phyloP scores from a whole-genome alignment of 1,140 invertebrate genomes.

The Drosophila biarmipes region DNA sequence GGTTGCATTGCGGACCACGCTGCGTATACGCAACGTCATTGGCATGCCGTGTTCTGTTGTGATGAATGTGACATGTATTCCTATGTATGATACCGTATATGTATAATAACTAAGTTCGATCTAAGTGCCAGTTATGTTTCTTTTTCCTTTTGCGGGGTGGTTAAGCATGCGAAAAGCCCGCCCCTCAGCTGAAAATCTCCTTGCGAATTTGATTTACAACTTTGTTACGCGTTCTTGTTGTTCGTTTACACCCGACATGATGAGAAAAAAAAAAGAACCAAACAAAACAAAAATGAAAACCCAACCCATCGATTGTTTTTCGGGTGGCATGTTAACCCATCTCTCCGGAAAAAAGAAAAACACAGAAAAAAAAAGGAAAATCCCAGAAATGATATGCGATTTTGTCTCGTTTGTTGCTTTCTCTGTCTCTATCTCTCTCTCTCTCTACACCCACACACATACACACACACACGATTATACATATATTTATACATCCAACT shows the following conservation, averaged over 20 bases:
- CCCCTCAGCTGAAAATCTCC: constrained; percentile 4
- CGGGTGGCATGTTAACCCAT: constrained; percentile 47
- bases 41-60: constrained; percentile 31
- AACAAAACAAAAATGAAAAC: constrained; percentile 4
- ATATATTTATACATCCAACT: constrained; percentile 16
- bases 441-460: constrained; percentile 18
- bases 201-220: constrained; percentile 34
- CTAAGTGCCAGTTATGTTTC: constrained; percentile 36
- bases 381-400: constrained; percentile 47
- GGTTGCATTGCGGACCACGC: constrained; percentile 27
- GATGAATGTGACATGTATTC: constrained; percentile 24
- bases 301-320: constrained; percentile 27
- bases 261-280: background rate
- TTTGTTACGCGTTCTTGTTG: constrained; percentile 29
- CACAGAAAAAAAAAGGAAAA: constrained; percentile 9
- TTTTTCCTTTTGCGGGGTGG: constrained; percentile 11
- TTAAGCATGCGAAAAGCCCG: constrained; percentile 35
- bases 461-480: constrained; percentile 12
- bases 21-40: constrained; percentile 50
- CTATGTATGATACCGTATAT: constrained; percentile 21
- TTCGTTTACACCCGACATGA: constrained; percentile 10
- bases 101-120: constrained; percentile 41
- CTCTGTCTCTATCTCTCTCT: constrained; percentile 26
- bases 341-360: constrained; percentile 14
- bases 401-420: constrained; percentile 42